Conservation (phyloP, 2,888 invertebrate species). For the Ochropleura leucogaster region DNA sequence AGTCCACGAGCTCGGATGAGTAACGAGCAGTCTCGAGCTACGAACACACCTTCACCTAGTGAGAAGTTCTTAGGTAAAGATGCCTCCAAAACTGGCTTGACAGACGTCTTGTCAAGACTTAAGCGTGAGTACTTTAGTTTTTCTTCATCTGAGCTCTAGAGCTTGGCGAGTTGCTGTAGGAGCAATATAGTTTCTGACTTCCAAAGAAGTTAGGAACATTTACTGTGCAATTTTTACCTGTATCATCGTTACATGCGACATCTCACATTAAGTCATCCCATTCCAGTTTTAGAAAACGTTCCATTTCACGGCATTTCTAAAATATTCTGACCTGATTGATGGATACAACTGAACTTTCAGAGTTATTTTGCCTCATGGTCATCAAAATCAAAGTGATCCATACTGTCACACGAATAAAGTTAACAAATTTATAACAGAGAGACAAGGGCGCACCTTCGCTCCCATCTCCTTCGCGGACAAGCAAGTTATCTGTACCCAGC, state of each 20-base stretch:
- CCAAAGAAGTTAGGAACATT: neutral
- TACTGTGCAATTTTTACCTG: neutral
- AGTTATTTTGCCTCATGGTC: neutral
- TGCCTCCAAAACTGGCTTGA: slow-evolving; percentile 74
- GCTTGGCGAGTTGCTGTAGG: no score
- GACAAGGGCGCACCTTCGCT: neutral
- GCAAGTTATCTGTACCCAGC: neutral
- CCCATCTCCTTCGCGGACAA: neutral
- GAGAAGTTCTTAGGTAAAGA: slow-evolving; percentile 69
- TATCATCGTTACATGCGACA: neutral
- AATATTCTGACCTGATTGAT: neutral
- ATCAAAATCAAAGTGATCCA: neutral
- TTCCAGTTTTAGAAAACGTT: neutral
- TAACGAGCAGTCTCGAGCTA: slow-evolving; percentile 79
- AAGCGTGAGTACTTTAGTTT: slow-evolving; percentile 74
- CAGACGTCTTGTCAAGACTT: slow-evolving; percentile 79
- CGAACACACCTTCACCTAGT: slow-evolving; percentile 76
- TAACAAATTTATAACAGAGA: neutral
- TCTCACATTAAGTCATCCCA: slow-evolving; percentile 16
- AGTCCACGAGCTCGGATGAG: slow-evolving; percentile 75
- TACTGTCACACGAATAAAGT: neutral
- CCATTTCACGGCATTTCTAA: neutral
- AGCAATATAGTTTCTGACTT: neutral
- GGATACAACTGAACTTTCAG: neutral
- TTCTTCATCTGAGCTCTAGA: neutral